Evolutionary conservation across 2,888 invertebrate species (phyloP).

Genomic region (Hedychridium roseum): DNA sequence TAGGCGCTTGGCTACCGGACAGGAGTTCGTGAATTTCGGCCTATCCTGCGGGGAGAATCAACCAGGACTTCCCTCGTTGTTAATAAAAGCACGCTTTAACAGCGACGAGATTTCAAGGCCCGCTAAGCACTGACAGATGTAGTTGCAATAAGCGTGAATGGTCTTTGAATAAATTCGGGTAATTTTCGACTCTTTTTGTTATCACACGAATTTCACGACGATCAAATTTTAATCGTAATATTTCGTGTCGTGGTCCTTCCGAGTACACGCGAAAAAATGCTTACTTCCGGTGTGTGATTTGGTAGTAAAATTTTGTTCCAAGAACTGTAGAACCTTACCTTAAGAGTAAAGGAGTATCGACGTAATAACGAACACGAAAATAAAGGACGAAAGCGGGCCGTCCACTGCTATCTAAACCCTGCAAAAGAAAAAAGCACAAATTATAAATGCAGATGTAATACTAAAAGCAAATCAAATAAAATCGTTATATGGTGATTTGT

Average conservation of each 20-base stretch:
- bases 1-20: conserved; percentile 47
- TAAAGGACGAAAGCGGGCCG: conserved; percentile 88
- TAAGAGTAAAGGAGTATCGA: conserved; percentile 88
- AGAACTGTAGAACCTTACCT: conserved; percentile 65
- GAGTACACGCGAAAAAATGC: no score
- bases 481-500: neutral
- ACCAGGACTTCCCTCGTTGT: no score
- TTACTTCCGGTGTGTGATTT: no score
- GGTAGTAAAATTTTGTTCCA: no score
- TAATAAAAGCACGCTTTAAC: no score
- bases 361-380: conserved; percentile 92
- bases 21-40: conserved; percentile 34
- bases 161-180: conserved; percentile 4
- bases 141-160: no score
- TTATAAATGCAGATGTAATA: neutral
- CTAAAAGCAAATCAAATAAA: neutral
- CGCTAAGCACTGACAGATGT: no score
- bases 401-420: conserved; percentile 91
- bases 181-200: neutral
- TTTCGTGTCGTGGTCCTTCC: no score
- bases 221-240: no score
- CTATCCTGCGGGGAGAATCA: conserved; percentile 22
- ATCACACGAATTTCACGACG: no score
- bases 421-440: no score
- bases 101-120: no score